Percentiles rank a stretch among this genome's conserved stretches.
Conservation (phyloP, 2,797 vertebrate species). For the Pseudochirops cupreus region DNA sequence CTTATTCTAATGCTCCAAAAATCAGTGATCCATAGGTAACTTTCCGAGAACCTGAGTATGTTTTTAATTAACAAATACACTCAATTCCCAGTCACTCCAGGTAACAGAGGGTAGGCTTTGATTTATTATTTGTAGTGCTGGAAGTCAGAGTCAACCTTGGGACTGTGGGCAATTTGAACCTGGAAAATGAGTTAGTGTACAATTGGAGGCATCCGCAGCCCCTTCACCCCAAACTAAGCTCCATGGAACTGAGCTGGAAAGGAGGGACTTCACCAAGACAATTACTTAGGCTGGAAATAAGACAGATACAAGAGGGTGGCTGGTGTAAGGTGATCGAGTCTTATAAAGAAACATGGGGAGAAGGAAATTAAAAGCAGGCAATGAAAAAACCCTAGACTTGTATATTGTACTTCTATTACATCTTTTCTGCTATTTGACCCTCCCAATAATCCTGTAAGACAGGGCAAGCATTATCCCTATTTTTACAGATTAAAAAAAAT, state of each 20-base stretch:
- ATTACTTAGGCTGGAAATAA: neutral
- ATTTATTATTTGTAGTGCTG: neutral
- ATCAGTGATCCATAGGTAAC: neutral
- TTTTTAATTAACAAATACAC: neutral
- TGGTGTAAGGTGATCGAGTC: neutral
- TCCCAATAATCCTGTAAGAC: neutral
- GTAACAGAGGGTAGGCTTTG: neutral
- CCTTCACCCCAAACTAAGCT: neutral
- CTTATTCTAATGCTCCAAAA: neutral
- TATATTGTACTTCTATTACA: neutral
- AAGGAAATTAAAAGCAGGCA: neutral
- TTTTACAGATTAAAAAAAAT: neutral
- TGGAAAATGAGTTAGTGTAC: neutral
- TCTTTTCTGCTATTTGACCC: neutral
- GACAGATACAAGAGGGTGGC: neutral
- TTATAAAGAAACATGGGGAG: neutral
- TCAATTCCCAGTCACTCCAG: neutral
- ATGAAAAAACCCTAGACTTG: neutral
- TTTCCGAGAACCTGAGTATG: neutral
- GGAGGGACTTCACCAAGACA: neutral
- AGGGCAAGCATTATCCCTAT: neutral
- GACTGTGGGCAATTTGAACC: neutral
- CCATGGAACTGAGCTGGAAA: neutral
- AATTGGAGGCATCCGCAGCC: neutral
- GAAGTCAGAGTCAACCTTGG: neutral